Base-by-base conservation (phyloP, 2,797 vertebrate species). In the Xiphophorus birchmanni region DNA sequence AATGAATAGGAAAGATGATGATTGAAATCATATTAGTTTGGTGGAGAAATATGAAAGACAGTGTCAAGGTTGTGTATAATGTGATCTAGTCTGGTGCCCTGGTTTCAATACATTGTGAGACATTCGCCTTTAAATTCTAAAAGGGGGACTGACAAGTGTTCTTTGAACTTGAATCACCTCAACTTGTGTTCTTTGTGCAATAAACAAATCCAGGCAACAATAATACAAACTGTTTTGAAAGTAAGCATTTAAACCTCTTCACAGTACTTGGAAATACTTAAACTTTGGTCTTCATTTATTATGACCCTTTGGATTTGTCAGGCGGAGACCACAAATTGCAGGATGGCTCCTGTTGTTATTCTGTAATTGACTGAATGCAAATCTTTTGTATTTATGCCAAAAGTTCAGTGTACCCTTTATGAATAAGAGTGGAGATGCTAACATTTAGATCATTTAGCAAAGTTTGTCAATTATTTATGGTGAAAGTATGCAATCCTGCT, bases 81-180 rank as follows among this genome's bases (percentile, higher is more conserved):
- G 84, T 75, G 78, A 87, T 74, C 69, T 79, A 48, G 48, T 80
- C 85, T 88, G 40, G 79, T 81, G 77, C 80, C 79, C 76, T 85
- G 80, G 40, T 83, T 94, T 85, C 88, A 89, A 88, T 90, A 88
- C 86, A 82, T 82, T 67, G 78, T 74, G 58, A 86, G 80, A 84
- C 73, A 72, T 84, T 92, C 86, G 90, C 82, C 84, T 86, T 79
- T 78, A 83, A 80, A 78, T 73, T n/a, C 60, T 35, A 65, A 32
- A 8, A 65, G n/a, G 58, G 15, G 12, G 5, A 15, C 15, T 65
- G 82, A 87, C 85, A 84, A 91, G 84, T 73, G 85, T 83, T 67
- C 84, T 81, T 86, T 93, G 88, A 95, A 84, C 90, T 86, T 93
- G 87, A 95, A 84, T 90, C 88, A 56, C 8, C 17, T 89, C 87